These are phyloP conservation scores for Hypotaenidia okinawae DNA, from an alignment of 2,797 vertebrate species.

Conservation along the genomic window DNA sequence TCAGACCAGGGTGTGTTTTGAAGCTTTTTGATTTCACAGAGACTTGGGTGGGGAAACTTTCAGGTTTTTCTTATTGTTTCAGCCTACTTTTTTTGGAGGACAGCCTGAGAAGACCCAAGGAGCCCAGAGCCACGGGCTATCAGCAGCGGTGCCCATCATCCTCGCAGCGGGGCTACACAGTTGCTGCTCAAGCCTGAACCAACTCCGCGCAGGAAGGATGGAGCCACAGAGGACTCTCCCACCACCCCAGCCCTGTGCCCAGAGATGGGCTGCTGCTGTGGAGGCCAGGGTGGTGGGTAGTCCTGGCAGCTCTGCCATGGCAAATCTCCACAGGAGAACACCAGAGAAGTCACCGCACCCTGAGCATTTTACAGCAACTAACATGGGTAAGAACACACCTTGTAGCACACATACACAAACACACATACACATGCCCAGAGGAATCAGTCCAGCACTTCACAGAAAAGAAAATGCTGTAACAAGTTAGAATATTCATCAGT, in stretches of 20 bases:
- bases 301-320: not conserved
- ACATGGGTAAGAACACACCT: not conserved
- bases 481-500: not conserved
- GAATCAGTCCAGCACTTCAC: not conserved
- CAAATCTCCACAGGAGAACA: not conserved
- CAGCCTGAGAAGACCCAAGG: not conserved
- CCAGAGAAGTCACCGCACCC: not conserved
- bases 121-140: accelerated
- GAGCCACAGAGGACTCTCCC: accelerated
- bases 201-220: accelerated
- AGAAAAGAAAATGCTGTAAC: not conserved
- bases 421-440: not conserved
- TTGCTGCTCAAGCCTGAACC: not conserved
- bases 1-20: not conserved
- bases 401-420: too few species aligned
- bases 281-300: not conserved
- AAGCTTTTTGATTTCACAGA: not conserved
- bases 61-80: not conserved
- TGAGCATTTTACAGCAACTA: not conserved
- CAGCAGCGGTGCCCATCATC: not conserved
- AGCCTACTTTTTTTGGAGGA: not conserved
- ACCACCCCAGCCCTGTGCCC: not conserved
- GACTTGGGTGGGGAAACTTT: accelerated
- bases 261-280: not conserved
- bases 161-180: accelerated